A percentile compares a stretch with the other conserved stretches of the same genome.
Conservation (phyloP, 2,888 invertebrate species). For the Patella ulyssiponensis region DNA sequence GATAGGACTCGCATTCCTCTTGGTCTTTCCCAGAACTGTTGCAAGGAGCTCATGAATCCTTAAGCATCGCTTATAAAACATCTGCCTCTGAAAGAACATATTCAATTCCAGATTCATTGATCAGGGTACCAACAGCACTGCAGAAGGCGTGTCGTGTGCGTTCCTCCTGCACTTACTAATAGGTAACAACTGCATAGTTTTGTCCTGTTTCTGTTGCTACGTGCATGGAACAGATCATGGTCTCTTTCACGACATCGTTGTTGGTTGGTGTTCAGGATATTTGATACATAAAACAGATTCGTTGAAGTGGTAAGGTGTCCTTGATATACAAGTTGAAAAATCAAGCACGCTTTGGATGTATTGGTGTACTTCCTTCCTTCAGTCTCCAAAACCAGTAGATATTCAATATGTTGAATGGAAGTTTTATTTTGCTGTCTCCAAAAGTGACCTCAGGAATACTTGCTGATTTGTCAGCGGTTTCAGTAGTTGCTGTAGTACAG, state of each 20-base stretch:
- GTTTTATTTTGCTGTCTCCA: not conserved
- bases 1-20: conserved; percentile 7
- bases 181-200: conserved; percentile 33
- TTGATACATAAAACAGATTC: conserved; percentile 33
- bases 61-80: conserved; percentile 29
- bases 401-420: not conserved
- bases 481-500: not conserved
- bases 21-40: conserved; percentile 25
- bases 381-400: conserved; percentile 19
- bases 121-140: conserved; percentile 28
- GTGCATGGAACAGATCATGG: conserved; percentile 21
- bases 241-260: conserved; percentile 30
- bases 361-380: conserved; percentile 23
- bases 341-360: conserved; percentile 24
- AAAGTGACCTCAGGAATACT: not conserved
- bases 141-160: conserved; percentile 18
- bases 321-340: conserved; percentile 17
- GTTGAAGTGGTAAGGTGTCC: conserved; percentile 26
- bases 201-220: conserved; percentile 30
- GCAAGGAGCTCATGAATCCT: conserved; percentile 29
- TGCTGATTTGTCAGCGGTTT: not conserved
- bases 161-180: conserved; percentile 24
- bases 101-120: conserved; percentile 26
- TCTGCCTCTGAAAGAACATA: conserved; percentile 28
- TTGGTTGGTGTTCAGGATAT: conserved; percentile 27